A percentile compares a stretch with the other conserved stretches of the same genome.
Evolutionary conservation across 2,113 vertebrate genomes (phyloP).

Genomic region (Zosterops lateralis): DNA sequence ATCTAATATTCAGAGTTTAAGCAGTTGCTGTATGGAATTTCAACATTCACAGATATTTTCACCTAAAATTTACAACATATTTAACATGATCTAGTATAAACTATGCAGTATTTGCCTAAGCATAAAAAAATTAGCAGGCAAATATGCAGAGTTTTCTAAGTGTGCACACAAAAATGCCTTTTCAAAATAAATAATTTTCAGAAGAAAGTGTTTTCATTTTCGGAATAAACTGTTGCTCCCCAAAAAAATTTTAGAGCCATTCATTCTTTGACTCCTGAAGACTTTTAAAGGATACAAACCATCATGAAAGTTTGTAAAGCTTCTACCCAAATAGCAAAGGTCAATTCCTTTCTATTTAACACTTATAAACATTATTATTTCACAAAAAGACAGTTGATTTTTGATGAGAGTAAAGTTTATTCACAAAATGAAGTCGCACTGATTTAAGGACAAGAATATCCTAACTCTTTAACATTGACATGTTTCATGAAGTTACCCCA

Average conservation of each 20-base stretch:
- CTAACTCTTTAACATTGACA: rapidly evolving
- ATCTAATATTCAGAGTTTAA: neutral
- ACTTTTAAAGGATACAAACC: neutral
- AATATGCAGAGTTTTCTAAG: neutral
- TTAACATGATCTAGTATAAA: neutral
- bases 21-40: neutral
- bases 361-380: neutral
- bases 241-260: neutral
- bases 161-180: neutral
- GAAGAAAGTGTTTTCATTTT: neutral
- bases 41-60: neutral
- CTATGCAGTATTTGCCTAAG: neutral
- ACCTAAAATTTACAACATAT: neutral
- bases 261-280: neutral
- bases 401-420: neutral
- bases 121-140: neutral
- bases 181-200: neutral
- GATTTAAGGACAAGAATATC: neutral
- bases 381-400: neutral
- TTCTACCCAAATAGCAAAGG: neutral
- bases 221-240: neutral
- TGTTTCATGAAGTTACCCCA: neutral
- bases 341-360: neutral
- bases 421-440: neutral
- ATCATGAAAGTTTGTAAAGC: neutral